Evolutionary conservation across 2,888 invertebrate genomes (phyloP).

Genomic region (Orthosia gracilis): DNA sequence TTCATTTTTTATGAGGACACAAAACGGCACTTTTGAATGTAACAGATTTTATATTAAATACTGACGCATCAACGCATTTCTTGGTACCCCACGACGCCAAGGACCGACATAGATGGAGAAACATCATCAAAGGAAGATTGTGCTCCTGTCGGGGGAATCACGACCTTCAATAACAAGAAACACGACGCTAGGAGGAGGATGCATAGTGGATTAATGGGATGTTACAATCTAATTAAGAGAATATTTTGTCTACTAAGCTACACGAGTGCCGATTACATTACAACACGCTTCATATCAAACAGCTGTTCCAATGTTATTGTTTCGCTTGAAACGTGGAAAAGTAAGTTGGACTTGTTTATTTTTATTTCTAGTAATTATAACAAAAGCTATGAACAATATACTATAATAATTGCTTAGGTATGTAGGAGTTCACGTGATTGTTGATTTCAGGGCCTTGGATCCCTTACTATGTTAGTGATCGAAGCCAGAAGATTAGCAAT

Average conservation of each 20-base stretch:
- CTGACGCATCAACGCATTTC: too few species aligned
- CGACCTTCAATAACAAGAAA: too few species aligned
- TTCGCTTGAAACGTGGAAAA: slow-evolving; percentile 46
- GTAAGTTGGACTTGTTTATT: slow-evolving; percentile 48
- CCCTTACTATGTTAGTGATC: too few species aligned
- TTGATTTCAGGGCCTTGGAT: background rate
- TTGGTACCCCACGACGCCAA: too few species aligned
- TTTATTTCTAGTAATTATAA: slow-evolving; percentile 39
- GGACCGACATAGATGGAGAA: too few species aligned
- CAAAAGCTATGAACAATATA: slow-evolving; percentile 29
- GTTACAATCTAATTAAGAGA: background rate
- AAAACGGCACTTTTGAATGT: too few species aligned
- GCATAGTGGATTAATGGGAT: too few species aligned
- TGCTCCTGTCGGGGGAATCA: too few species aligned
- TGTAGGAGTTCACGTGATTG: slow-evolving; percentile 11
- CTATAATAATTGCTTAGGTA: slow-evolving; percentile 3
- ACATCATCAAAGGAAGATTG: too few species aligned
- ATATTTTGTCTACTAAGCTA: background rate
- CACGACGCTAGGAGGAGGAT: too few species aligned
- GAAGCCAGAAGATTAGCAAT: slow-evolving; percentile 11
- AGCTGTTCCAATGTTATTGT: slow-evolving; percentile 54
- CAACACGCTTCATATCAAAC: slow-evolving; percentile 33
- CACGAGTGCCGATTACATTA: slow-evolving; percentile 18
- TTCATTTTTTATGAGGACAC: too few species aligned
- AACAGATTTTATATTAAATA: too few species aligned